These are phyloP conservation scores for Augiades crinisus DNA, from an alignment of 2,888 invertebrate species.

Conservation along the genomic window DNA sequence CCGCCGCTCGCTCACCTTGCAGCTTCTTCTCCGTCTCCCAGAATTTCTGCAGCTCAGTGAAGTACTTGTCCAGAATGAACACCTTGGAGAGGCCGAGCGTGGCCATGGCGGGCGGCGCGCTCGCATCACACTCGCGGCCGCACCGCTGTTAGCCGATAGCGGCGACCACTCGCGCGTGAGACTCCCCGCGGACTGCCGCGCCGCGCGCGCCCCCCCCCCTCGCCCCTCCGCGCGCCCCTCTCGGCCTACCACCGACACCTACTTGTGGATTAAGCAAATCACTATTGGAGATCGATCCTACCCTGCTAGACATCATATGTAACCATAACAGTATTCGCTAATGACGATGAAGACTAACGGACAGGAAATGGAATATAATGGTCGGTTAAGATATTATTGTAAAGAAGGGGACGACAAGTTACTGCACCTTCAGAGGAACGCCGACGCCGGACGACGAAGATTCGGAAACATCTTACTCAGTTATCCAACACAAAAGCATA, in stretches of 20 bases:
- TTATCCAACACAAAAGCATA: neutral
- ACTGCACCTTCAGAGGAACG: neutral
- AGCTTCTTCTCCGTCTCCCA: constrained; percentile 98
- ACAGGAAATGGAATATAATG: no score
- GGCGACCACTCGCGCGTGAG: constrained; percentile 58
- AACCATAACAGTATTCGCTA: no score
- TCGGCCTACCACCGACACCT: constrained; percentile 37
- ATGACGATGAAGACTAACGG: no score
- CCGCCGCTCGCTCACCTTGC: constrained; percentile 87
- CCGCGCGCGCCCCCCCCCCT: constrained; percentile 28
- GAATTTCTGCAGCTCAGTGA: constrained; percentile 97
- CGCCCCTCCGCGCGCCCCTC: constrained; percentile 29
- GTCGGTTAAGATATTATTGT: no score
- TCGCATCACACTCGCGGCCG: constrained; percentile 69
- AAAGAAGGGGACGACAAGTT: neutral
- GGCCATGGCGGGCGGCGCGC: constrained; percentile 87
- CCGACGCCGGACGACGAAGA: neutral
- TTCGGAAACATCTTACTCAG: neutral
- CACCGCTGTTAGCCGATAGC: constrained; percentile 44
- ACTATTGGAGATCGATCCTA: neutral
- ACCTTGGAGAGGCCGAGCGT: constrained; percentile 98
- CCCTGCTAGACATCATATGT: neutral
- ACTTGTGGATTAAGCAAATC: constrained; percentile 41
- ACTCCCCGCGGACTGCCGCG: constrained; percentile 38
- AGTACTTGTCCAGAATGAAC: constrained; percentile 98